These are phyloP conservation scores for Julus scanicus DNA, from an alignment of 2,888 invertebrate genomes.

Conservation along the genomic window DNA sequence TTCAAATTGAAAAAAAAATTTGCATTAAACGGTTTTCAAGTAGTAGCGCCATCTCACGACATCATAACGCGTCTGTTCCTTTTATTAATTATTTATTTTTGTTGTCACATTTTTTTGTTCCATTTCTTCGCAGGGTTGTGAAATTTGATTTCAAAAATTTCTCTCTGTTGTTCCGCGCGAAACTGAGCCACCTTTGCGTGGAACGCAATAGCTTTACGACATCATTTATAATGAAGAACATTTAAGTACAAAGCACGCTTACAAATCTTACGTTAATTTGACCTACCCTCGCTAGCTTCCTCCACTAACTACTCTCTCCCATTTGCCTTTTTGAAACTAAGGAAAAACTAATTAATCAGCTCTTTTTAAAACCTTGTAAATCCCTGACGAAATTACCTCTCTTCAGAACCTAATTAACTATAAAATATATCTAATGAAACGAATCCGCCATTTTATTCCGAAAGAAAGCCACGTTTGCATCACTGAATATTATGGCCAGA, in stretches of 20 bases:
- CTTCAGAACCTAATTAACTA: conserved; percentile 27
- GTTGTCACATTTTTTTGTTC: not conserved
- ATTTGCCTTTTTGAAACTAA: not conserved
- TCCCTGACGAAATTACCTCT: conserved; percentile 30
- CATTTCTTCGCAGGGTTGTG: not conserved
- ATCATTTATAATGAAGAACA: not conserved
- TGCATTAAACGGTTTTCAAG: no score
- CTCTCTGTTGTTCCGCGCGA: not conserved
- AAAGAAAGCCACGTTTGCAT: not conserved
- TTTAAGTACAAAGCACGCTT: conserved; percentile 36
- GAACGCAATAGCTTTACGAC: not conserved
- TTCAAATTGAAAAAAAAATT: no score
- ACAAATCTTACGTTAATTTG: conserved; percentile 17
- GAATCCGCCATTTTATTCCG: not conserved
- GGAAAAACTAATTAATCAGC: conserved; percentile 28
- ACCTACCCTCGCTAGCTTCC: not conserved
- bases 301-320: conserved; percentile 1
- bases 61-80: no score
- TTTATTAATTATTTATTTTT: no score
- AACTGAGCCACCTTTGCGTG: not conserved
- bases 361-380: conserved; percentile 23
- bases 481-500: no score
- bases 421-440: not conserved
- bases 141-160: not conserved
- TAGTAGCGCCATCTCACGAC: no score